These are phyloP conservation scores for Eupithecia subfuscata DNA, from an alignment of 2,888 invertebrate species.

Conservation along the genomic window DNA sequence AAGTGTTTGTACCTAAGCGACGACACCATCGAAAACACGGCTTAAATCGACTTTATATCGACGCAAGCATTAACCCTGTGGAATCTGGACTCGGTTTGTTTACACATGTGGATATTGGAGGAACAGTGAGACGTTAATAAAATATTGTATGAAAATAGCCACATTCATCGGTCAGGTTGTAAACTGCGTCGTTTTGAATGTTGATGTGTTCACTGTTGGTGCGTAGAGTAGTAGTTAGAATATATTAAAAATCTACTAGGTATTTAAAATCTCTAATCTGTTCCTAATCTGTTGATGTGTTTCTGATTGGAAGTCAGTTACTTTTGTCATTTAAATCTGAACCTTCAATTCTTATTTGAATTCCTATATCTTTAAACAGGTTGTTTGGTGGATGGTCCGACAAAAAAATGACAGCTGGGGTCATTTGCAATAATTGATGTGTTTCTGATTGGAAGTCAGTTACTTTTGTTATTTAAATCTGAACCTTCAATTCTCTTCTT, in stretches of 20 bases:
- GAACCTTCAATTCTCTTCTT: background rate
- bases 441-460: background rate
- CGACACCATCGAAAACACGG: background rate
- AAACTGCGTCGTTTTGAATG: slow-evolving; percentile 2
- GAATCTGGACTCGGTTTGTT: slow-evolving; percentile 63
- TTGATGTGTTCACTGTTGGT: background rate
- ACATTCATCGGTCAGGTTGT: slow-evolving; percentile 12
- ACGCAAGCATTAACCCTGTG: slow-evolving; percentile 39
- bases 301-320: background rate
- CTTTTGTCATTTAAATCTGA: background rate
- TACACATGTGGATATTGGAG: slow-evolving; percentile 73
- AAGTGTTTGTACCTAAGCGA: background rate
- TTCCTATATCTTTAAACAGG: too few species aligned
- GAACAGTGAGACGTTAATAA: slow-evolving; percentile 67
- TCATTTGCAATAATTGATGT: too few species aligned
- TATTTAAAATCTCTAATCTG: too few species aligned
- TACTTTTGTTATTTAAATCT: background rate
- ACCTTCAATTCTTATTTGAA: background rate
- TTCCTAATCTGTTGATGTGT: background rate
- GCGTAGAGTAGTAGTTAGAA: background rate
- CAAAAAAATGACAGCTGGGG: too few species aligned
- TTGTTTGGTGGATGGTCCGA: too few species aligned
- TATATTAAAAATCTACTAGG: background rate
- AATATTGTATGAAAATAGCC: slow-evolving; percentile 66
- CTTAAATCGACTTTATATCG: slow-evolving; percentile 14